Evolutionary conservation across 2,113 vertebrate genomes (phyloP).

Genomic region (Mohoua ochrocephala): DNA sequence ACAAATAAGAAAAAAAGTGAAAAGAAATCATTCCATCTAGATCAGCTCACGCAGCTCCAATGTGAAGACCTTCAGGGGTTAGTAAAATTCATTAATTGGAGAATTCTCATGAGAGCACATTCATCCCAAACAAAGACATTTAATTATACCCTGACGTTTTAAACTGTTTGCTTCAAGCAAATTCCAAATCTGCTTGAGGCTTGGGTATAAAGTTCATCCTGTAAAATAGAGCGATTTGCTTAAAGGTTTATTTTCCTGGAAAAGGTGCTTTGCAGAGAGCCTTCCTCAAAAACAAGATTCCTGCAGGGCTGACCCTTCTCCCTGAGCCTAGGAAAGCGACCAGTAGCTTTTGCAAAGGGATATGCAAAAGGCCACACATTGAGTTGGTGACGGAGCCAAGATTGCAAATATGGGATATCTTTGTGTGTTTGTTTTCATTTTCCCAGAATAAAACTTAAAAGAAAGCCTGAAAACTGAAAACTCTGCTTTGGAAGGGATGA

Average conservation of each 20-base stretch:
- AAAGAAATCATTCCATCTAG: neutral
- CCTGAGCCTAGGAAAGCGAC: neutral
- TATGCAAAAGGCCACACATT: neutral
- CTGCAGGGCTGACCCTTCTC: neutral
- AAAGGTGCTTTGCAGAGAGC: neutral
- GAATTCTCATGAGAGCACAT: neutral
- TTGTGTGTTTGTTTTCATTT: neutral
- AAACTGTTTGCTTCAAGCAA: neutral
- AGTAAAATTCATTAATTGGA: slow-evolving; percentile 11
- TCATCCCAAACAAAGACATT: neutral
- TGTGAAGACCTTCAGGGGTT: neutral
- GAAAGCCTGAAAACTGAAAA: neutral
- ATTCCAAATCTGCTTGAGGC: neutral
- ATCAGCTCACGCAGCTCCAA: neutral
- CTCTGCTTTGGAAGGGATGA: neutral
- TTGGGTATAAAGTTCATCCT: neutral
- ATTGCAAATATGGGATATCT: neutral
- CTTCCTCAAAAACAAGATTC: neutral
- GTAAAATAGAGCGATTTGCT: neutral
- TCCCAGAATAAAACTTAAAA: neutral
- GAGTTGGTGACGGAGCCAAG: neutral
- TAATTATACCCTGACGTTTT: neutral
- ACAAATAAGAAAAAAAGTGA: neutral
- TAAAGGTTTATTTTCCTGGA: neutral
- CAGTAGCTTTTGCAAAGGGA: neutral